Base-by-base conservation (phyloP, 2,888 invertebrate genomes). In the Cephus sareptanus region DNA sequence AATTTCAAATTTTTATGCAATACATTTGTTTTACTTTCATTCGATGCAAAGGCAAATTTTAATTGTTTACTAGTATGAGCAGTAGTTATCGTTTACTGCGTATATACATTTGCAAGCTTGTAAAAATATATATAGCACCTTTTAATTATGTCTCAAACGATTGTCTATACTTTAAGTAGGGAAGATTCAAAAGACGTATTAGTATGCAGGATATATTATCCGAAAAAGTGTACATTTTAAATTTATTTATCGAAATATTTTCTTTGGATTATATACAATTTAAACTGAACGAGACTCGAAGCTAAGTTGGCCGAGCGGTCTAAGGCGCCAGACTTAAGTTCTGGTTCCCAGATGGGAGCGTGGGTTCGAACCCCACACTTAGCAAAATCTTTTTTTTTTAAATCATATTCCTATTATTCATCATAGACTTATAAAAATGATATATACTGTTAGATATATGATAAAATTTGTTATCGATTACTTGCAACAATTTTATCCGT, bases 361-460 rank as follows among this genome's bases (percentile, higher is more conserved):
- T 95, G 95, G 95, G 95, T 95, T 95, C 95, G 95, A 95, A 95
- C 94, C 95, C 95, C 95, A 95, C 95, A 95, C 94, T 94, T 94
- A 94, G 94, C 93, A 93, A 85, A 87, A 34, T 76, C 83, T 84
- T 84, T 85, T 82, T 79, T 79, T 33, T 31, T 35, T 35, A 0
- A 35, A 33, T 71, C 33, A 31, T 71, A 71, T 12, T 33, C 15
- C 11, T 15, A 31, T 33, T 33, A 56, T 23, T 56, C 9, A 23
- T 23, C 0, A 40, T 40, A 56, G 0, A 56, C 1, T 15, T 15
- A 15, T 15, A 1, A 15, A 40, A 40, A 40, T 6, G 4, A 40
- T 40, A 40, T 40, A 40, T 37, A 37, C 37, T 37, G 15, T 37
- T 37, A 37, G 13, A 37, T 37, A 15, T 15, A 15, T 15, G 6